These are phyloP conservation scores for Ascaphus truei DNA, from an alignment of 2,113 vertebrate species.

Conservation along the genomic window DNA sequence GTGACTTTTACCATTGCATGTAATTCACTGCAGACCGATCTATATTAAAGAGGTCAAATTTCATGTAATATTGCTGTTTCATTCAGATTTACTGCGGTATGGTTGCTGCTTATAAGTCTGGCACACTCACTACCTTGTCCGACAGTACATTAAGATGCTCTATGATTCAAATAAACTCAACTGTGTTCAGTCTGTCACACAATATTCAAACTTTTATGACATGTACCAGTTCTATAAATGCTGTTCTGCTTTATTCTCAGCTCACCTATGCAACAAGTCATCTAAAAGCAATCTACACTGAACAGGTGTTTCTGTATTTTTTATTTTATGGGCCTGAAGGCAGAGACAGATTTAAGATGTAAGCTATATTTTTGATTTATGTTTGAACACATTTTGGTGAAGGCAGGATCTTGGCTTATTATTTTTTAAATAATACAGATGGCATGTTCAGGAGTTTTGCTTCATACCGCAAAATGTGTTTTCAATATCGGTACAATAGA, in stretches of 20 bases:
- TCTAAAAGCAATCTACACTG: neutral
- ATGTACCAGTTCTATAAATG: neutral
- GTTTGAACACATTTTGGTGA: neutral
- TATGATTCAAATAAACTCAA: neutral
- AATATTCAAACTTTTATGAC: neutral
- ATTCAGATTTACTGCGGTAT: neutral
- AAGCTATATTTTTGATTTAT: slow-evolving; percentile 13
- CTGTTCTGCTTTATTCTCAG: slow-evolving; percentile 11
- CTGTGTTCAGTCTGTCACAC: neutral
- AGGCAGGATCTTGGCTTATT: neutral
- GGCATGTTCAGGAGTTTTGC: neutral
- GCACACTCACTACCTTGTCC: neutral
- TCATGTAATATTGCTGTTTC: neutral
- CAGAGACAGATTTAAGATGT: neutral
- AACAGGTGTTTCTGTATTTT: slow-evolving; percentile 7
- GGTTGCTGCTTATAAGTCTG: neutral
- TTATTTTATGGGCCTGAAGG: neutral
- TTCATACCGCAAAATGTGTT: neutral
- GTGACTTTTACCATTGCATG: no score
- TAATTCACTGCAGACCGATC: neutral
- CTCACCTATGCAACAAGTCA: neutral
- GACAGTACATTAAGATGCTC: slow-evolving; percentile 19
- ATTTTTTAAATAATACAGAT: slow-evolving; percentile 11
- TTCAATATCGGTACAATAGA: neutral
- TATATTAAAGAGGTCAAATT: neutral